Evolutionary conservation across 2,113 vertebrate genomes (phyloP).

Genomic region (Addax nasomaculatus): DNA sequence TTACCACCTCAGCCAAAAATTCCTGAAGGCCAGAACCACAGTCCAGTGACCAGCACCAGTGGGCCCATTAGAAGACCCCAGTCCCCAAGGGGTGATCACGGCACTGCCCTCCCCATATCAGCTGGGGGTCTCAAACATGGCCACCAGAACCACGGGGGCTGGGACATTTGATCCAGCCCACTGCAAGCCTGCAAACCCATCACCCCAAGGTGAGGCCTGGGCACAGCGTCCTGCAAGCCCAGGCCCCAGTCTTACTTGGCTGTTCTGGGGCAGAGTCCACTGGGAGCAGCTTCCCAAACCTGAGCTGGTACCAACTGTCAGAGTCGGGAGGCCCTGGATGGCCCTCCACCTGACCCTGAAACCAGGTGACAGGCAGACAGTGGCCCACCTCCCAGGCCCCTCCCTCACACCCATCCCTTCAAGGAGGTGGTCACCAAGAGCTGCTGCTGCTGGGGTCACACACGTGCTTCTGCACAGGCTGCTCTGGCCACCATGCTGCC

Average conservation of each 20-base stretch:
- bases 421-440: fast-evolving
- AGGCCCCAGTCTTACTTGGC: neutral
- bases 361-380: neutral
- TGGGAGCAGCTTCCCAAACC: neutral
- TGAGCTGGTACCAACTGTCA: neutral
- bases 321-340: neutral
- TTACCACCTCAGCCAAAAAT: neutral
- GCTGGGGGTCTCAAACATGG: neutral
- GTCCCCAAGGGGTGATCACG: neutral
- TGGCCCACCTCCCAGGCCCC: fast-evolving
- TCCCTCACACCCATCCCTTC: neutral
- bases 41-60: neutral
- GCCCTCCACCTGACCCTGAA: neutral
- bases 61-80: neutral
- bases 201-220: neutral
- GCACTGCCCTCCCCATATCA: fast-evolving
- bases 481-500: neutral
- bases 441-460: fast-evolving
- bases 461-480: fast-evolving
- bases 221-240: fast-evolving
- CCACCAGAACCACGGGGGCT: neutral
- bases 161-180: neutral
- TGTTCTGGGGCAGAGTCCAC: fast-evolving
- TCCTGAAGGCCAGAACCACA: neutral
- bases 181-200: neutral